These are phyloP conservation scores for Nesoenas mayeri DNA, from an alignment of 2,113 vertebrate genomes.

Conservation along the genomic window DNA sequence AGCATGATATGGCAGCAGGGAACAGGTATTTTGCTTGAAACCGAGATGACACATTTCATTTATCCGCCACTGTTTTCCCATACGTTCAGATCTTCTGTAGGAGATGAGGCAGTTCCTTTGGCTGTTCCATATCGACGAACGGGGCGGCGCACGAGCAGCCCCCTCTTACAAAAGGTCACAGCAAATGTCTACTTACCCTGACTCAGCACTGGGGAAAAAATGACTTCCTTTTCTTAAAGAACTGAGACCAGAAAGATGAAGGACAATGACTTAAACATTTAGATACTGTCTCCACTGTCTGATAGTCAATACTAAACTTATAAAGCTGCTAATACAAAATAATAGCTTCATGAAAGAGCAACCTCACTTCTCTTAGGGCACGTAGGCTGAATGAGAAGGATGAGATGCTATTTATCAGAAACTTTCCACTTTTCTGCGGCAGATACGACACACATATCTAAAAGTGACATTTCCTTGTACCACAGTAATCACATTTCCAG, in stretches of 20 bases:
- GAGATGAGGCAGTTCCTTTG: background rate
- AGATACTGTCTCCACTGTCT: background rate
- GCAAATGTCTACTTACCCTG: rapidly evolving
- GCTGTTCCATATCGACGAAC: rapidly evolving
- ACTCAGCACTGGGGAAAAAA: background rate
- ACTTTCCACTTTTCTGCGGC: background rate
- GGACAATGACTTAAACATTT: background rate
- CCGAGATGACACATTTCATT: background rate
- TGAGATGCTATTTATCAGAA: background rate
- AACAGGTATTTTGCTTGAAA: background rate
- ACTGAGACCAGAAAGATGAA: background rate
- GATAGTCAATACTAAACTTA: rapidly evolving
- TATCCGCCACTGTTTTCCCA: rapidly evolving
- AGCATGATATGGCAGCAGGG: background rate
- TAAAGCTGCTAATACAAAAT: background rate
- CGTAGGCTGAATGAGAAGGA: rapidly evolving
- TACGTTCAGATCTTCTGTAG: background rate
- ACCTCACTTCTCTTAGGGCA: background rate
- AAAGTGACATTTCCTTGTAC: background rate
- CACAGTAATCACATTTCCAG: background rate
- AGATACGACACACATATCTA: rapidly evolving
- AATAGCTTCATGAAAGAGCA: background rate
- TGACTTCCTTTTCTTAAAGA: too few relatives aligned
- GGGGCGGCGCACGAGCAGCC: background rate
- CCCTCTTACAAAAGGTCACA: background rate